Conservation (phyloP, 2,888 invertebrate genomes). For the Sminthurides aquaticus region DNA sequence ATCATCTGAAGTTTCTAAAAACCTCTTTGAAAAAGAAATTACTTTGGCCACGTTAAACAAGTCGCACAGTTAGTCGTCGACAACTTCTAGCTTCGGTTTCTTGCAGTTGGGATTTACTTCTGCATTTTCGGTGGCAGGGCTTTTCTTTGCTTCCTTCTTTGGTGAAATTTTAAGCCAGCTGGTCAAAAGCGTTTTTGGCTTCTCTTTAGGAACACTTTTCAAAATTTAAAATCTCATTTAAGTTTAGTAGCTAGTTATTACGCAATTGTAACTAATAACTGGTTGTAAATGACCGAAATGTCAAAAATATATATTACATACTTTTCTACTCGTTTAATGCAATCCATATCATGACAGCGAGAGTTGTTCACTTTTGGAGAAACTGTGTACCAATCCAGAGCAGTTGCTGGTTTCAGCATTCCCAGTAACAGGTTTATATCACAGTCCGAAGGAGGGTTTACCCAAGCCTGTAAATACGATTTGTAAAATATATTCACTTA, state of each 20-base stretch:
- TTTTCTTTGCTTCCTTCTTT: not conserved
- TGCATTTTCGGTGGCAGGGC: not conserved
- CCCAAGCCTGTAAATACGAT: constrained; percentile 55
- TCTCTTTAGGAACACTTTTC: not conserved
- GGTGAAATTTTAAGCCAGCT: constrained; percentile 31
- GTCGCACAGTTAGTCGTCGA: no score
- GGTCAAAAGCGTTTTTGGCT: constrained; percentile 30
- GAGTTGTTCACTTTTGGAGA: constrained; percentile 65
- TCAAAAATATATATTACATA: constrained; percentile 6
- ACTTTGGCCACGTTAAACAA: no score
- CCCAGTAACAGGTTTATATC: constrained; percentile 51
- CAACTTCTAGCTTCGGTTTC: no score
- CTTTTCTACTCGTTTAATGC: constrained; percentile 46
- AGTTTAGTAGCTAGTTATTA: not conserved
- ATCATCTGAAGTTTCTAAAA: no score
- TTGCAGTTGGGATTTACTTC: not conserved
- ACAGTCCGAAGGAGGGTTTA: constrained; percentile 55
- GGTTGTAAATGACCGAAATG: constrained; percentile 1
- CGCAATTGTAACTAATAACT: not conserved
- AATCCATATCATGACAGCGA: constrained; percentile 55
- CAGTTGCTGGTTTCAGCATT: constrained; percentile 53
- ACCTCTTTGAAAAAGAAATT: no score
- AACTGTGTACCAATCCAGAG: constrained; percentile 62
- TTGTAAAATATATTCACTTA: constrained; percentile 7
- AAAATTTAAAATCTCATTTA: constrained; percentile 3